Evolutionary conservation across 2,797 vertebrate genomes (phyloP).

Genomic region (Avahi laniger): DNA sequence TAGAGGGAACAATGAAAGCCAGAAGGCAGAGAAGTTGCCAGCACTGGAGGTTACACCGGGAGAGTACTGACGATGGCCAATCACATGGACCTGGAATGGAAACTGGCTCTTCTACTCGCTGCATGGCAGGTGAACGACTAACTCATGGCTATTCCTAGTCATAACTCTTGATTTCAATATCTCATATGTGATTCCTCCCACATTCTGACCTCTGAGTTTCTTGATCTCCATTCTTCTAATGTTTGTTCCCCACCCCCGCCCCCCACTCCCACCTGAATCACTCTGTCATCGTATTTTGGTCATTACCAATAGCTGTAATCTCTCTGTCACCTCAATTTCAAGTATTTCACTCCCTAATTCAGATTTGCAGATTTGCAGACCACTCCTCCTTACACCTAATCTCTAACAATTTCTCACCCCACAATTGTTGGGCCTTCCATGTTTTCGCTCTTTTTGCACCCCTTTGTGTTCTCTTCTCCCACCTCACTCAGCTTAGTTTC

Average conservation of each 20-base stretch:
- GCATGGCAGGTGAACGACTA: not conserved
- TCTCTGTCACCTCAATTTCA: not conserved
- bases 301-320: not conserved
- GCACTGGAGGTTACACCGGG: not conserved
- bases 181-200: not conserved
- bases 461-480: not conserved
- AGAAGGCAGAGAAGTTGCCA: not conserved
- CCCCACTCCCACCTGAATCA: not conserved
- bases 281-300: not conserved
- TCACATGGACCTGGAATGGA: not conserved
- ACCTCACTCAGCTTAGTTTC: not conserved
- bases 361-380: not conserved
- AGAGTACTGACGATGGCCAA: not conserved
- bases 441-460: not conserved
- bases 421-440: accelerated
- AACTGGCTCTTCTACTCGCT: not conserved
- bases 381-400: not conserved
- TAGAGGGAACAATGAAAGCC: not conserved
- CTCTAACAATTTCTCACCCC: not conserved
- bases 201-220: too few species aligned
- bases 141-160: not conserved
- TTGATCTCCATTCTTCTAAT: not conserved
- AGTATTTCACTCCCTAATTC: not conserved
- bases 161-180: not conserved
- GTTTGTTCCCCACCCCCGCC: not conserved